Conservation (phyloP, 2,888 invertebrate species). For the Serrognathus titanus region DNA sequence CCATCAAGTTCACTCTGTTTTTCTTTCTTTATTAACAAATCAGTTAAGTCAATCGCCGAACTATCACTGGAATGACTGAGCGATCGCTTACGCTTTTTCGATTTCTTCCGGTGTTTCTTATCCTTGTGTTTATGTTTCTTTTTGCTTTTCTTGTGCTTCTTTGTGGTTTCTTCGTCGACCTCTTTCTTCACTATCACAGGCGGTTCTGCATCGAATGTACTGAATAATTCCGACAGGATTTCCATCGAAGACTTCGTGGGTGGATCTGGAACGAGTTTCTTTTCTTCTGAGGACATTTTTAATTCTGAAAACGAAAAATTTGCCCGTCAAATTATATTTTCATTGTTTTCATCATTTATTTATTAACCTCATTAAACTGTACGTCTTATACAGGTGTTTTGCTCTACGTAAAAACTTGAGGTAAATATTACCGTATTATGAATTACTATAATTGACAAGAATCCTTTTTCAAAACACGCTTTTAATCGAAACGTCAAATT, state of each 20-base stretch:
- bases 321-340: slow-evolving; percentile 1
- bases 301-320: neutral
- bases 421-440: no score
- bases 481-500: no score
- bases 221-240: slow-evolving; percentile 78
- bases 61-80: slow-evolving; percentile 37
- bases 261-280: slow-evolving; percentile 17
- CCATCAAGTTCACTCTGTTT: slow-evolving; percentile 35
- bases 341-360: no score
- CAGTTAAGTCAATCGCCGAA: slow-evolving; percentile 39
- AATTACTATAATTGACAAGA: no score
- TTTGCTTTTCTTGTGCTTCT: slow-evolving; percentile 56
- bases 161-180: slow-evolving; percentile 48
- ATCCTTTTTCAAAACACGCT: no score
- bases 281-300: slow-evolving; percentile 22
- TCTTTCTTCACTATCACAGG: slow-evolving; percentile 50
- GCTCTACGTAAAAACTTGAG: no score
- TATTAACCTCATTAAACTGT: no score
- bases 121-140: slow-evolving; percentile 59
- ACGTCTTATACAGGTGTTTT: no score
- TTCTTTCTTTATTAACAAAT: slow-evolving; percentile 43
- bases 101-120: slow-evolving; percentile 54
- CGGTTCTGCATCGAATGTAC: slow-evolving; percentile 72
- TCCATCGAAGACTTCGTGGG: slow-evolving; percentile 67
- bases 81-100: slow-evolving; percentile 47